Conservation (phyloP, 2,113 vertebrate genomes). For the Mobula hypostoma region DNA sequence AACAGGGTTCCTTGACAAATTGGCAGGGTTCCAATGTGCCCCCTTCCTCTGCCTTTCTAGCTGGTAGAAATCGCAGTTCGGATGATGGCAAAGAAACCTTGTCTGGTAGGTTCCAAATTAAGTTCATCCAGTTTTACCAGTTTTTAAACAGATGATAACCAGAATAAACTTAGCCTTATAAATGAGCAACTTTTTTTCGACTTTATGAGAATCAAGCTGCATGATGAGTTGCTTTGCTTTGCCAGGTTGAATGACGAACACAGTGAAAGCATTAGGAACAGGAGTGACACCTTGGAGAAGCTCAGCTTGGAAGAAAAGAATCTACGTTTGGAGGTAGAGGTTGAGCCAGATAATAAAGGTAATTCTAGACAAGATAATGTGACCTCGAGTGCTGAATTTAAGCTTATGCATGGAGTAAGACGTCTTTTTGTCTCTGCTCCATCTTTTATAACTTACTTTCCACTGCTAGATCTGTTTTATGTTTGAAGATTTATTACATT, state of each 20-base stretch:
- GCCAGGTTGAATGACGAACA: neutral
- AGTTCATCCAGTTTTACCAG: neutral
- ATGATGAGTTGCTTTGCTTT: neutral
- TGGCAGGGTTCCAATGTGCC: no score
- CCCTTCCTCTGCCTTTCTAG: no score
- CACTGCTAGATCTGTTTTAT: no score
- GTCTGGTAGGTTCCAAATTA: neutral
- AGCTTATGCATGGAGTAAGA: neutral
- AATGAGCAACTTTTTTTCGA: neutral
- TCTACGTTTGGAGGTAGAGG: neutral
- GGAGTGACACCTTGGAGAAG: conserved; percentile 1
- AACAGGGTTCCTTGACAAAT: no score
- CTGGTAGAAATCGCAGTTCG: no score
- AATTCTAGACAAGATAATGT: neutral
- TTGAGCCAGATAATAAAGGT: neutral
- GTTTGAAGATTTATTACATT: no score
- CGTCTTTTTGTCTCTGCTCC: no score
- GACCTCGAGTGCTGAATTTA: neutral
- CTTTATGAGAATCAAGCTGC: neutral
- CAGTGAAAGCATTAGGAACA: neutral
- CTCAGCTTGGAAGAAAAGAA: neutral
- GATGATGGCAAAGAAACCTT: no score
- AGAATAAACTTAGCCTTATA: neutral
- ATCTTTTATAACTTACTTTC: no score
- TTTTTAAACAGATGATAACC: neutral